phyloP scores from a whole-genome alignment of 2,113 vertebrate species.

The Puntigrus tetrazona region DNA sequence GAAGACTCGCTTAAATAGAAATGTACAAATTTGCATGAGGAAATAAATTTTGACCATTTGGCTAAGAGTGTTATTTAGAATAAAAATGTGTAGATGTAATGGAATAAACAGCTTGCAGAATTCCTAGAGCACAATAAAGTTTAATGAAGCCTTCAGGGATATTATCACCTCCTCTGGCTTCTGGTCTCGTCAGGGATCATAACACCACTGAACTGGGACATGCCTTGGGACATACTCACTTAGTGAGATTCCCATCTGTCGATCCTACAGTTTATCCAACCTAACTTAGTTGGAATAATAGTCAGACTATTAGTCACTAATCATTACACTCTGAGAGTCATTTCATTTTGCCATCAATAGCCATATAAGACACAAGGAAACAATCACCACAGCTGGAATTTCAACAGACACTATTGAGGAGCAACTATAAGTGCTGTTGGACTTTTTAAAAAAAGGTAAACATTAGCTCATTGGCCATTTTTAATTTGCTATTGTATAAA shows the following conservation, averaged over 20 bases:
- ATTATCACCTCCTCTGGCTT: slow-evolving; percentile 18
- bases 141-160: slow-evolving; percentile 31
- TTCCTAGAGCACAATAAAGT: neutral
- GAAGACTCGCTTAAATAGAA: neutral
- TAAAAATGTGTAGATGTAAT: neutral
- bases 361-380: neutral
- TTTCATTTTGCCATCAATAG: neutral
- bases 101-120: slow-evolving; percentile 16
- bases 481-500: too few species aligned
- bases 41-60: neutral
- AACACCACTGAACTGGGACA: slow-evolving; percentile 21
- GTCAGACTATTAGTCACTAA: slow-evolving; percentile 19
- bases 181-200: slow-evolving; percentile 10
- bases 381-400: neutral
- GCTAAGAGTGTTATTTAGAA: neutral
- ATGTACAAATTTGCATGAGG: neutral
- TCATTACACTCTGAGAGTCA: neutral
- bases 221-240: neutral
- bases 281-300: slow-evolving; percentile 12
- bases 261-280: slow-evolving; percentile 6
- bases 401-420: neutral
- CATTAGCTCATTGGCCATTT: too few species aligned
- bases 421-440: neutral
- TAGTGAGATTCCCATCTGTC: slow-evolving; percentile 18
- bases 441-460: neutral